These are phyloP conservation scores for Lasioglossum leucozonium DNA, from an alignment of 2,888 invertebrate genomes.

Conservation along the genomic window DNA sequence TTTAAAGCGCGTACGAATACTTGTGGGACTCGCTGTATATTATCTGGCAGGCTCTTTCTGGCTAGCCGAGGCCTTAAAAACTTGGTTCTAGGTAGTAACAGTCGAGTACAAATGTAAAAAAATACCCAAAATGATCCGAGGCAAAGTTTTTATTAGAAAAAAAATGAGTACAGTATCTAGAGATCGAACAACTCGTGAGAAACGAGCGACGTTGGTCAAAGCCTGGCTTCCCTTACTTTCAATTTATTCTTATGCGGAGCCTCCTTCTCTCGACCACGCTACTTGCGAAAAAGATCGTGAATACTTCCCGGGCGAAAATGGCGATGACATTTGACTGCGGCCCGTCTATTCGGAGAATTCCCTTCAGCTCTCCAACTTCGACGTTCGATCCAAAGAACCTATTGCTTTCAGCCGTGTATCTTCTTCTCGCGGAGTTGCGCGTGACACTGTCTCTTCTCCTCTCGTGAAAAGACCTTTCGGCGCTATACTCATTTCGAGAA, in stretches of 20 bases:
- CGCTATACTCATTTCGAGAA: constrained; percentile 7
- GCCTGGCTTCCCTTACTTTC: too few species aligned
- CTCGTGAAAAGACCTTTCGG: not conserved
- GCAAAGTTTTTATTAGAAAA: too few species aligned
- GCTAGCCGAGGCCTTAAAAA: too few species aligned
- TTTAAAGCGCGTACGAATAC: too few species aligned
- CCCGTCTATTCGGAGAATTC: not conserved
- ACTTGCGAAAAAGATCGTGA: not conserved
- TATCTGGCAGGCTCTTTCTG: too few species aligned
- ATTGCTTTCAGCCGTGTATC: not conserved
- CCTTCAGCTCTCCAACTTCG: not conserved
- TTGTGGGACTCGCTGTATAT: too few species aligned
- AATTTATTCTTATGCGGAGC: not conserved
- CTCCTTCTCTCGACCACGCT: not conserved
- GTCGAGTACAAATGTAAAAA: too few species aligned
- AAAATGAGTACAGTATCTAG: too few species aligned
- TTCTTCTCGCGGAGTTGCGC: not conserved
- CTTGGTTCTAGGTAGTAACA: too few species aligned
- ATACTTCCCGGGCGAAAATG: not conserved
- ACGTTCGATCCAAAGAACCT: not conserved
- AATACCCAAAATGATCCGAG: too few species aligned
- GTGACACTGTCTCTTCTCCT: not conserved
- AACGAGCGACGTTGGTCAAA: too few species aligned
- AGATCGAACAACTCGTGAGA: too few species aligned
- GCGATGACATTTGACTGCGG: not conserved